Percentiles rank a stretch among this genome's conserved stretches.
Evolutionary conservation across 2,888 invertebrate species (phyloP).

Genomic region (Habrosyne pyritoides): DNA sequence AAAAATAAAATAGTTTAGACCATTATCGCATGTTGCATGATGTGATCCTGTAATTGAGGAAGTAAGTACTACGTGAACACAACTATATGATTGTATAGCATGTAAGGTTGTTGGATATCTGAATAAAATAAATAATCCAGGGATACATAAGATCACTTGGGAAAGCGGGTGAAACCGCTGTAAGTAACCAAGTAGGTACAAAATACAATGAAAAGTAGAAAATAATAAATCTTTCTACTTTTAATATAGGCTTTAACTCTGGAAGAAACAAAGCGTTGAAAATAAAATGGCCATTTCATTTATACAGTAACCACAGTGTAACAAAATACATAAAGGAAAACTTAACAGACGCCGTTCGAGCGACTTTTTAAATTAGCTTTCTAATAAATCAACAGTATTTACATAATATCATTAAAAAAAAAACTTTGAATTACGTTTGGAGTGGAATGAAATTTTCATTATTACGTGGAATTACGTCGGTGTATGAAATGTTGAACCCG

Average conservation of each 20-base stretch:
- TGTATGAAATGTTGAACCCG: neutral
- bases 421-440: neutral
- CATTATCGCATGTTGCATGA: no score
- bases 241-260: neutral
- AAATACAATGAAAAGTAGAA: neutral
- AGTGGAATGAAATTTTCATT: conserved; percentile 1
- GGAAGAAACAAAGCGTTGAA: conserved; percentile 3
- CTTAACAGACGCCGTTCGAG: conserved; percentile 8
- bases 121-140: no score
- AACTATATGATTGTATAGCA: no score
- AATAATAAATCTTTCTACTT: conserved; percentile 4
- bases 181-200: no score
- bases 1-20: no score
- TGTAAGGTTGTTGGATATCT: no score
- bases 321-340: conserved; percentile 3
- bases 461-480: neutral
- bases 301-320: neutral
- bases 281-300: conserved; percentile 1
- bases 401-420: neutral
- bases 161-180: no score
- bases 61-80: no score
- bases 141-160: no score
- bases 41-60: no score
- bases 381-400: conserved; percentile 6
- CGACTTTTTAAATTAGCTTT: conserved; percentile 9